These are phyloP conservation scores for Caenorhabditis becei DNA, from an alignment of 2,888 invertebrate genomes.

Conservation along the genomic window DNA sequence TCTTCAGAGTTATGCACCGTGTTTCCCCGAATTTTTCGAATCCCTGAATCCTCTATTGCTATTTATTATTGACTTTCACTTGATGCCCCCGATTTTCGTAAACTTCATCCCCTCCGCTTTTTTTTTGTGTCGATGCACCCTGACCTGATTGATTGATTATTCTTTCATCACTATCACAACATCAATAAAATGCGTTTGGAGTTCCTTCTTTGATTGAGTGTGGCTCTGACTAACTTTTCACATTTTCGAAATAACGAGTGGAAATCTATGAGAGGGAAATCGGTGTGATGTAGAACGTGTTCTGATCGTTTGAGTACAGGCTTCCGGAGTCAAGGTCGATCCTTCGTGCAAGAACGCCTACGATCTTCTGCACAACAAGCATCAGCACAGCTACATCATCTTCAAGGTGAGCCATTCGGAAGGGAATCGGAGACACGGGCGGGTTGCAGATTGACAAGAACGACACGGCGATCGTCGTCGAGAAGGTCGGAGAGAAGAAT, in stretches of 20 bases:
- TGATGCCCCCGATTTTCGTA: conserved; percentile 26
- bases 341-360: conserved; percentile 81
- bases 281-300: background rate
- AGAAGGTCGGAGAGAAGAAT: conserved; percentile 81
- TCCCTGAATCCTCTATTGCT: conserved; percentile 1
- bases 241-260: conserved; percentile 32
- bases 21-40: conserved; percentile 31
- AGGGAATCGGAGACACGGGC: background rate
- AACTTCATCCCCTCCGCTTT: conserved; percentile 22
- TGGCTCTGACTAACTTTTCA: background rate
- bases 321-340: conserved; percentile 81
- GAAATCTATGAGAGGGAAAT: conserved; percentile 20
- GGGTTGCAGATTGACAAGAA: conserved; percentile 78
- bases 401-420: conserved; percentile 69
- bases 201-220: background rate
- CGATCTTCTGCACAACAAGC: conserved; percentile 81
- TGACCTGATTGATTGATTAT: conserved; percentile 13
- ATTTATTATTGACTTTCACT: conserved; percentile 9
- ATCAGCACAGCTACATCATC: conserved; percentile 81
- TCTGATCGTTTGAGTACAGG: conserved; percentile 59
- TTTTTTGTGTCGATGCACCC: conserved; percentile 12
- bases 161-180: conserved; percentile 20
- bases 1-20: conserved; percentile 11
- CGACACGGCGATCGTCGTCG: conserved; percentile 81
- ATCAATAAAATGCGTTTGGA: conserved; percentile 11